A percentile compares a stretch with the other conserved stretches of the same genome.
phyloP scores from a whole-genome alignment of 2,113 vertebrate genomes.

The Seriola aureovittata region DNA sequence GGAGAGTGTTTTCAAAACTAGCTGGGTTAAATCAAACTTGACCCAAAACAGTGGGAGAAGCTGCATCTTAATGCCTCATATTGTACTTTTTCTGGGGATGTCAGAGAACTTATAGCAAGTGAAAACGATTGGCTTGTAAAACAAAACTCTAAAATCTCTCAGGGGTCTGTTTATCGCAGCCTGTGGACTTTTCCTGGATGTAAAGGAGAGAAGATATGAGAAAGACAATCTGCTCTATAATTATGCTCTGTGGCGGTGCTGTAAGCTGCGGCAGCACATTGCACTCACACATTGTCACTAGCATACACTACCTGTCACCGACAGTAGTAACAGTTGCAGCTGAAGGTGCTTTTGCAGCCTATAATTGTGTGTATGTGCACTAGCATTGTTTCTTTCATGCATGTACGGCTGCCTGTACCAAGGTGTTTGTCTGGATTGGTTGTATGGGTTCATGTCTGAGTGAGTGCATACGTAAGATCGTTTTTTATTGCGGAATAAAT shows the following conservation, averaged over 20 bases:
- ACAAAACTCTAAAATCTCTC: not conserved
- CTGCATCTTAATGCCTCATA: conserved; percentile 12
- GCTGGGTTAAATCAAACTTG: conserved; percentile 53
- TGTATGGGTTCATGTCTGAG: too few relatives aligned
- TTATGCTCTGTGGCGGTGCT: conserved; percentile 20
- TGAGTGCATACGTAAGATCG: too few relatives aligned
- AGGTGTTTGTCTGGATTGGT: too few relatives aligned
- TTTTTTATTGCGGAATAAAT: too few relatives aligned
- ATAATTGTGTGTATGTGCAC: not conserved
- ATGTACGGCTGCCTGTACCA: not conserved
- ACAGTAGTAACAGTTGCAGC: conserved; percentile 14
- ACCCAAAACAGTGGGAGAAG: conserved; percentile 37
- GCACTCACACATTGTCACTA: conserved; percentile 1
- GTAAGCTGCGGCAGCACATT: conserved; percentile 22
- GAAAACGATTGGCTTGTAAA: conserved; percentile 1
- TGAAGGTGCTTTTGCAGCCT: conserved; percentile 4
- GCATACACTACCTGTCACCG: conserved; percentile 20
- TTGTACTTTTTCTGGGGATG: not conserved
- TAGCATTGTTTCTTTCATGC: too few relatives aligned
- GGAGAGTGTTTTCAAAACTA: conserved; percentile 24
- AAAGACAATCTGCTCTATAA: conserved; percentile 31
- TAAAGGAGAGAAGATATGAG: conserved; percentile 21
- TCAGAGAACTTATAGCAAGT: conserved; percentile 11
- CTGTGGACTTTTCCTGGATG: not conserved
- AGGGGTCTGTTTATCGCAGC: not conserved